These are phyloP conservation scores for Galago senegalensis DNA, from an alignment of 2,797 vertebrate species.

Conservation along the genomic window DNA sequence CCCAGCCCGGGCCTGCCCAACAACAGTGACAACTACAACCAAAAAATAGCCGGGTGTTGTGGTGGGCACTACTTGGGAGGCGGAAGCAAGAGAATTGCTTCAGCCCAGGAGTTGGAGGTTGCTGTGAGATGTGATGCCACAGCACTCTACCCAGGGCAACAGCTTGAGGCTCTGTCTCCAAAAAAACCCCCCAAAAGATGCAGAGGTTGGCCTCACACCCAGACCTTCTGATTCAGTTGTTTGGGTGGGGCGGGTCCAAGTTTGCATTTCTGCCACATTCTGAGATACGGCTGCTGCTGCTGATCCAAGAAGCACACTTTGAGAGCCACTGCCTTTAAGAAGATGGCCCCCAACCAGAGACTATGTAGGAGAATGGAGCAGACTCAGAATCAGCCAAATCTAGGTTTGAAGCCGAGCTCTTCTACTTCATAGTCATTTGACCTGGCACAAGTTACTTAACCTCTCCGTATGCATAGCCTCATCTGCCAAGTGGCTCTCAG, in stretches of 20 bases:
- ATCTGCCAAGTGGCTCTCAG: background rate
- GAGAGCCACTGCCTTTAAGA: background rate
- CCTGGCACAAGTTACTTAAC: background rate
- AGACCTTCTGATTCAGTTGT: background rate
- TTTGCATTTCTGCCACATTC: background rate
- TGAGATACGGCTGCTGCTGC: background rate
- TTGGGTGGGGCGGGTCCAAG: background rate
- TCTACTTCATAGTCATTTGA: background rate
- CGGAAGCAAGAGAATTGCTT: too few species aligned
- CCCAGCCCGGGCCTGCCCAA: too few species aligned
- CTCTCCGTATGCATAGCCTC: background rate
- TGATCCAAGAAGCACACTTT: background rate
- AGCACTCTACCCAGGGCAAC: too few species aligned
- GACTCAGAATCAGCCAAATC: too few species aligned
- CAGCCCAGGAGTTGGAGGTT: too few species aligned
- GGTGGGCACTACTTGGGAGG: too few species aligned
- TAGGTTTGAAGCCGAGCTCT: background rate
- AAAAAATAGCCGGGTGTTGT: too few species aligned
- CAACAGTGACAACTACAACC: too few species aligned
- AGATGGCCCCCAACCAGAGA: background rate
- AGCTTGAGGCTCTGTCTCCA: too few species aligned
- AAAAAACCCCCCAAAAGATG: too few species aligned
- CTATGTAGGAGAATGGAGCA: background rate
- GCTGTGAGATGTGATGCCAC: too few species aligned
- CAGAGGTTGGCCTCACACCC: background rate